Evolutionary conservation across 1,140 invertebrate species (phyloP).

Genomic region (Neodiprion pinetum): DNA sequence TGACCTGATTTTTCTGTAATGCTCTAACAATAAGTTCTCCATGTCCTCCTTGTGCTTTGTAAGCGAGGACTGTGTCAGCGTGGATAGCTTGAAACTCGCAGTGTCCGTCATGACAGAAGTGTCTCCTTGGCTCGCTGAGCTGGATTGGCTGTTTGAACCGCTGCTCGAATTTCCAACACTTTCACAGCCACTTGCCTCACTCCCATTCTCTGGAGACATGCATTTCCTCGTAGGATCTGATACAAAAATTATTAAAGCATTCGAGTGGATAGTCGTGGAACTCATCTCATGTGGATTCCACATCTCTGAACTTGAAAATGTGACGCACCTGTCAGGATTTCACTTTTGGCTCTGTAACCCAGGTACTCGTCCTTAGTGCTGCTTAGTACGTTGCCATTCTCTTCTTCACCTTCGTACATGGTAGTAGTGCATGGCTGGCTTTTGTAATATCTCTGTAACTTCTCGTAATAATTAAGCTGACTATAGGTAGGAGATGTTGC

Average conservation of each 20-base stretch:
- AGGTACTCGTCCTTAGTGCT: conserved; percentile 38
- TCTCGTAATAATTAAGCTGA: conserved; percentile 88
- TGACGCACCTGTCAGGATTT: conserved; percentile 34
- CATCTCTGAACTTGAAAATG: too few species aligned
- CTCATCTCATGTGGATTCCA: too few species aligned
- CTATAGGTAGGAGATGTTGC: conserved; percentile 85
- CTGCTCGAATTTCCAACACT: conserved; percentile 66
- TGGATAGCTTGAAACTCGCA: conserved; percentile 59
- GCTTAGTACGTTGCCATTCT: conserved; percentile 43
- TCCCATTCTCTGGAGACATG: conserved; percentile 59
- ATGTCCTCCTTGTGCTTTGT: conserved; percentile 78
- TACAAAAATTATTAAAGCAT: conserved; percentile 18
- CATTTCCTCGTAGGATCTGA: conserved; percentile 55
- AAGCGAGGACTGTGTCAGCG: conserved; percentile 72
- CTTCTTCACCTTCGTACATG: conserved; percentile 47
- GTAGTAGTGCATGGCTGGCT: conserved; percentile 75
- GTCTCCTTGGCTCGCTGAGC: conserved; percentile 44
- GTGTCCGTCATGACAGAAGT: conserved; percentile 34
- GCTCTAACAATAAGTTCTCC: conserved; percentile 78
- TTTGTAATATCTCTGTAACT: conserved; percentile 84
- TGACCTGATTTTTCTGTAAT: conserved; percentile 69
- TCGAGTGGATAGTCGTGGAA: too few species aligned
- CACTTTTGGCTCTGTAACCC: conserved; percentile 28
- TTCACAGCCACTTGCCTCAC: conserved; percentile 63
- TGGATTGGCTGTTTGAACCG: conserved; percentile 59